phyloP scores from a whole-genome alignment of 2,888 invertebrate species.

The Drosophila nr. perissopoda region DNA sequence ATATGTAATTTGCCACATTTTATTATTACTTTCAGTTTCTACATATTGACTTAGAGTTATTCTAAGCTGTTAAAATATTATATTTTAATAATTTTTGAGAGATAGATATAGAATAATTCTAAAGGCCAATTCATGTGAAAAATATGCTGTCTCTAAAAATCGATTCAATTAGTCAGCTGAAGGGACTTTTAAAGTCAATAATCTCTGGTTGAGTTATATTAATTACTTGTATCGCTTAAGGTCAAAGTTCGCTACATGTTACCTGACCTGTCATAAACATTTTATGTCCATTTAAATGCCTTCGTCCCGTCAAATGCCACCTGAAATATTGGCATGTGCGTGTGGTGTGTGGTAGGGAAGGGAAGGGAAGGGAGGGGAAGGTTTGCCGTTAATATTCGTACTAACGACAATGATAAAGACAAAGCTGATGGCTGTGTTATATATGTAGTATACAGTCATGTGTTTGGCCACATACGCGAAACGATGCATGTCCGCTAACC shows the following conservation, averaged over 20 bases:
- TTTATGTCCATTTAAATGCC: conserved; percentile 5
- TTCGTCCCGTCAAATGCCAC: conserved; percentile 26
- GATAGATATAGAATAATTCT: background rate
- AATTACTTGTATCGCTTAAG: conserved; percentile 1
- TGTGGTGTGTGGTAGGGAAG: background rate
- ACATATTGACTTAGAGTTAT: background rate
- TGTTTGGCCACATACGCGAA: conserved; percentile 7
- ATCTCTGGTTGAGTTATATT: background rate
- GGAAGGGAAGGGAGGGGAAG: background rate
- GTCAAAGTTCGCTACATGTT: conserved; percentile 1
- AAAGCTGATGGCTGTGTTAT: conserved; percentile 27
- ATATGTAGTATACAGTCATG: background rate
- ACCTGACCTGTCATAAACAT: background rate
- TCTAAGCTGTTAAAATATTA: background rate
- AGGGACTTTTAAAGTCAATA: background rate
- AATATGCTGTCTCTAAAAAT: background rate
- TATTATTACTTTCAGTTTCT: background rate
- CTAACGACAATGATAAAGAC: conserved; percentile 49
- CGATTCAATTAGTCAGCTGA: background rate
- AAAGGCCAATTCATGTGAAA: background rate
- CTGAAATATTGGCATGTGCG: conserved; percentile 37
- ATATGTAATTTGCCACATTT: background rate
- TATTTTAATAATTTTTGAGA: background rate
- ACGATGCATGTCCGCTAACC: conserved; percentile 38
- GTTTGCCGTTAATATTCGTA: conserved; percentile 33